Percentiles rank a stretch among this genome's conserved stretches.
Evolutionary conservation across 1,140 invertebrate species (phyloP).

Genomic region (Thalassaphorura encarpata): DNA sequence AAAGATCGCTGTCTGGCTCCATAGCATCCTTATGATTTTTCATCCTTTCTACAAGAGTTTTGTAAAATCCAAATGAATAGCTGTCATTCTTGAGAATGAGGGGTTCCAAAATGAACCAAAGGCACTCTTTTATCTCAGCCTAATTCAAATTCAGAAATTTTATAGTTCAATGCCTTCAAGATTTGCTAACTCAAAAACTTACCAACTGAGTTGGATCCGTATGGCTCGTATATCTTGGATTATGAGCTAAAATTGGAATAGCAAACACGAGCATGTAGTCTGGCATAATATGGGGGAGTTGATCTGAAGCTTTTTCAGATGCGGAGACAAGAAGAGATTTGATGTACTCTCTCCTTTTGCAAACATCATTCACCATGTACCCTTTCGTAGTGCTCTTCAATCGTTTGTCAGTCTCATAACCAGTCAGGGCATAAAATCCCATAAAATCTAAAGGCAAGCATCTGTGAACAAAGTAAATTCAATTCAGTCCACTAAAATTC

Average conservation of each 20-base stretch:
- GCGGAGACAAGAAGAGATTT: conserved; percentile 57
- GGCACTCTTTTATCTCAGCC: conserved; percentile 63
- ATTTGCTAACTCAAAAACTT: too few relatives aligned
- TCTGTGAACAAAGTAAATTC: conserved; percentile 12
- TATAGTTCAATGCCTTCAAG: too few relatives aligned
- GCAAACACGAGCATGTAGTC: conserved; percentile 95
- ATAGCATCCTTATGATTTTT: conserved; percentile 83
- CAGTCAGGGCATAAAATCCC: conserved; percentile 82
- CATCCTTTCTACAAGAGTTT: conserved; percentile 82
- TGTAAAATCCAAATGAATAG: conserved; percentile 93
- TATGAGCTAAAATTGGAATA: conserved; percentile 83
- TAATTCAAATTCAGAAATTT: too few relatives aligned
- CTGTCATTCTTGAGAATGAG: conserved; percentile 84
- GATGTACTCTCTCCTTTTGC: conserved; percentile 79
- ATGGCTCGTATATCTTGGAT: conserved; percentile 46
- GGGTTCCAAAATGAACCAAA: conserved; percentile 90
- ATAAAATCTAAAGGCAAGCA: conserved; percentile 93
- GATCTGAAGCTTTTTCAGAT: conserved; percentile 55
- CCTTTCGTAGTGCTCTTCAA: conserved; percentile 55
- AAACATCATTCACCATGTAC: conserved; percentile 76
- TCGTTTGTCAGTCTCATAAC: conserved; percentile 70
- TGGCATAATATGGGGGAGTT: conserved; percentile 76
- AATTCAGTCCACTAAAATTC: background rate
- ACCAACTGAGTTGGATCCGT: conserved; percentile 4
- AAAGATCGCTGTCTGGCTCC: conserved; percentile 63